Base-by-base conservation (phyloP, 2,888 invertebrate genomes). In the Disparrhopalites patrizii region DNA sequence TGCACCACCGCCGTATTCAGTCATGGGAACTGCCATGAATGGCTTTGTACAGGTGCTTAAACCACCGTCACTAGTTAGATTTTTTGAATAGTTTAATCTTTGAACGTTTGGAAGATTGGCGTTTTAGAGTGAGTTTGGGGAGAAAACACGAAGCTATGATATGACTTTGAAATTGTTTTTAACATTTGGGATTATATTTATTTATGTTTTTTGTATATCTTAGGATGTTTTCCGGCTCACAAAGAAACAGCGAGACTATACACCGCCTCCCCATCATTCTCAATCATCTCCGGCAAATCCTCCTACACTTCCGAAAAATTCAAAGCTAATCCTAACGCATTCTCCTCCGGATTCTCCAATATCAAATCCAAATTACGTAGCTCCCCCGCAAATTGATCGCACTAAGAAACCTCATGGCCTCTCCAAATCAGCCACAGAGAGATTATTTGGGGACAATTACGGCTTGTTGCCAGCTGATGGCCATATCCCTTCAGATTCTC, bases 1-100 rank as follows among this genome's bases (percentile, higher is more conserved):
- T 56, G 87, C 85, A 73, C 83, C 87, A 43, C 90, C 94, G 70
- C 93, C 93, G 67, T 92, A 92, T 73, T 93, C 94, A 79, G 88
- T 91, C 83, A 81, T 82, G 28, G 76, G 73, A 68, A 73, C 68
- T 40, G 76, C 75, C 62, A 76, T 76, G 10, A 57, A 57, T 27
- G 58, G 58, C 28, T 61, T 61, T 51, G 58, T 65, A 43, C 60
- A 66, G 62, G 55, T 51, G 47, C 33, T 47, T 56, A 23, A 33
- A 56, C 23, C 7, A 55, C 28, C 38, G 15, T 54, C 18, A 52
- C 13, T 25, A 15, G 38, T 23, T 23, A 25, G 1, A 20, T 31
- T 50, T 55, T 18, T 25, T 5, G 8, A 36, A 10, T 36, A 36
- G 36, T 36, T 43, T 43, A 43, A 43, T 5, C 43, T 43, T n/a